Base-by-base conservation (phyloP, 1,140 invertebrate species). In the Drosophila kohkoa region DNA sequence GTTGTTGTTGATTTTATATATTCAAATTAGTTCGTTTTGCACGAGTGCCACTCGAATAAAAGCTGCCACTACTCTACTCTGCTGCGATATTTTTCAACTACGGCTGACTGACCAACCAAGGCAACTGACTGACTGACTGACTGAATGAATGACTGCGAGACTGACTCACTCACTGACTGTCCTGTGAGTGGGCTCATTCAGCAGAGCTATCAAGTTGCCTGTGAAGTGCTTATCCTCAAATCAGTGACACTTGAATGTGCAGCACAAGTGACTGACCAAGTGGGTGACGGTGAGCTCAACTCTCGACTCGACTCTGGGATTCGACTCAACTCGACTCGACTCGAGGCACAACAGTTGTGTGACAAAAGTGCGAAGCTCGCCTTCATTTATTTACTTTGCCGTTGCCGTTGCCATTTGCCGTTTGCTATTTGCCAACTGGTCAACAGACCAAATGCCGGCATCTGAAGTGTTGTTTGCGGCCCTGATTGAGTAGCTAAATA, bases 11-110 rank as follows among this genome's bases (percentile, higher is more conserved):
- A 88, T 88, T 87, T 83, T 87, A 87, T 88, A 88, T 83, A 88
- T 88, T 88, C 83, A 88, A 88, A 88, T 88, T 88, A 88, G 85
- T 88, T 89, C 83, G 83, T 87, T 89, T 88, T 88, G 83, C 83
- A 88, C 83, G 83, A 88, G 83, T 88, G 85, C 46, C 81, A 74
- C 81, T 89, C 75, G 78, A 88, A 88, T 78, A 60, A 73, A 74
- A 89, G 75, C 86, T 75, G 58, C 70, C 35, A 41, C 54, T 55
- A 38, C 32, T 55, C 54, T 55, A 38, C 32, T 55, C 79, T 70
- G 49, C 82, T 87, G 79, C 81, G 76, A 86, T 88, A 89, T 83
- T 81, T 80, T 88, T 73, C 64, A 80, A 72, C 79, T 66, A 87
- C 76, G 82, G 77, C 82, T 87, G 75, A 85, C 71, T 75, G 79